phyloP scores from a whole-genome alignment of 2,113 vertebrate species.

The Micronycteris hirsuta region DNA sequence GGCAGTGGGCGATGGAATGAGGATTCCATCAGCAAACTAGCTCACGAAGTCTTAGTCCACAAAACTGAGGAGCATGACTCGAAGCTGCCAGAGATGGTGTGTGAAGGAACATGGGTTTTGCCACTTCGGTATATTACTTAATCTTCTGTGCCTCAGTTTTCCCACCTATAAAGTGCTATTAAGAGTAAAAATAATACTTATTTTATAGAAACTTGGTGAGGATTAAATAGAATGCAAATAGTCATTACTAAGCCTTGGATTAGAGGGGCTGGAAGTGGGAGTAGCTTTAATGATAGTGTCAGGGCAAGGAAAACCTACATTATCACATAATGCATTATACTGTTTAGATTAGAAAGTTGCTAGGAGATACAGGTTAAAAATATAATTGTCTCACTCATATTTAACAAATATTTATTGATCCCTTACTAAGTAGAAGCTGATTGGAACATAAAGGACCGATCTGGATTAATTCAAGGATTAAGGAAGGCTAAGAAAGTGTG shows the following conservation, averaged over 20 bases:
- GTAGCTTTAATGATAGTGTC: neutral
- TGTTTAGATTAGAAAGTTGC: neutral
- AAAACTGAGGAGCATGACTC: neutral
- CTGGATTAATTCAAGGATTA: neutral
- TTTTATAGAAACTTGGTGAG: neutral
- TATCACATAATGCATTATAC: neutral
- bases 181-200: neutral
- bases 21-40: neutral
- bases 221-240: neutral
- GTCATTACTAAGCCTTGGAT: neutral
- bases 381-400: neutral
- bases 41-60: neutral
- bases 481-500: neutral
- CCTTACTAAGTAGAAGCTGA: neutral
- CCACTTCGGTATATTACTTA: neutral
- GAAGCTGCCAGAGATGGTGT: neutral
- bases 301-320: neutral
- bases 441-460: neutral
- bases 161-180: neutral
- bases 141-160: neutral
- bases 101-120: neutral
- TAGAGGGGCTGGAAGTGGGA: neutral
- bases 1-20: neutral
- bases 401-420: neutral
- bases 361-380: neutral